phyloP scores from a whole-genome alignment of 2,888 invertebrate genomes.

The Dynastes tityus region DNA sequence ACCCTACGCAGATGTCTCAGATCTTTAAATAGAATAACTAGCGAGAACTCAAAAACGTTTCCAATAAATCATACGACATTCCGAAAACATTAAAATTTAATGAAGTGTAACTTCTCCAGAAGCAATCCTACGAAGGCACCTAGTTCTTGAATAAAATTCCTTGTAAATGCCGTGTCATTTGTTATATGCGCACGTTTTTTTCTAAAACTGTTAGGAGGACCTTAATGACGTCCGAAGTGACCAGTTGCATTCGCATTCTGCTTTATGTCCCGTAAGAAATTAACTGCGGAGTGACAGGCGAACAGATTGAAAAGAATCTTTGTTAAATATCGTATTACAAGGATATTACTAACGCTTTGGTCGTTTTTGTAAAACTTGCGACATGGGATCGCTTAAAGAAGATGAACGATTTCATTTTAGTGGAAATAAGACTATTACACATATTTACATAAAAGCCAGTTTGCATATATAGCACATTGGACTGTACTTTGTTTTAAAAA shows the following conservation, averaged over 20 bases:
- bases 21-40: neutral
- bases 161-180: slow-evolving; percentile 17
- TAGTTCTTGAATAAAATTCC: neutral
- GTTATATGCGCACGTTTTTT: neutral
- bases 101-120: slow-evolving; percentile 15
- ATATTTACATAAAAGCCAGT: no score
- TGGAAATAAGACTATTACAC: no score
- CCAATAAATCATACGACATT: neutral
- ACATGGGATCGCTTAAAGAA: neutral
- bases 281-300: slow-evolving; percentile 18
- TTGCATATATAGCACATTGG: no score
- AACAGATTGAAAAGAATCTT: neutral
- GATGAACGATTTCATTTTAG: neutral
- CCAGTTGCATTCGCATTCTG: slow-evolving; percentile 1
- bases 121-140: neutral
- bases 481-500: no score
- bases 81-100: slow-evolving; percentile 6
- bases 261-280: slow-evolving; percentile 26
- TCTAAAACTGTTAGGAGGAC: neutral
- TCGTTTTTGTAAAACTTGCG: neutral
- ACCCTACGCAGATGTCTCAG: neutral
- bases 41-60: neutral
- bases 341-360: slow-evolving; percentile 14
- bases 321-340: slow-evolving; percentile 35
- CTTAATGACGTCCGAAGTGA: slow-evolving; percentile 14